Evolutionary conservation across 1,140 invertebrate genomes (phyloP), one percentile per base, ranked within the genome.

Genomic region (Papilio helenus): DNA sequence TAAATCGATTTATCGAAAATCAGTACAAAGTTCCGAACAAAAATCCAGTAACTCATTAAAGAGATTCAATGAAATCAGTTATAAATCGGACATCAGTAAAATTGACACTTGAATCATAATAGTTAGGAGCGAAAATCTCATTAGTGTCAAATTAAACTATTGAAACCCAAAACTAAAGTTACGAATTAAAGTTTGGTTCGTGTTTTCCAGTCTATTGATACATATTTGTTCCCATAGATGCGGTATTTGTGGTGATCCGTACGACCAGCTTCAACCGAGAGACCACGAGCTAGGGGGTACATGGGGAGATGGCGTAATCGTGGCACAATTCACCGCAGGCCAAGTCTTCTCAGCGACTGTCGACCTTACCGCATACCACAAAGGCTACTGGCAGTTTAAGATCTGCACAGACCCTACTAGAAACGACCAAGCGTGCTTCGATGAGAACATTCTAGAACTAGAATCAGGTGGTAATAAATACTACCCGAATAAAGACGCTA

Each of bases 311-410:
- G 97, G 97, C 0, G 93, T 97, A 12, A 97, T 98, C 55, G 97
- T 97, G 0, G 95, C 97, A 0, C 95, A 95, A 79, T 98, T 98
- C 89, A 89, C 95, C 39, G 95, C 95, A 0, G 96, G 96, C 9
- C 94, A 96, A 7, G 90, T 96, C 9, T 96, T 98, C 76, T 96
- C 96, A 3, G 95, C 97, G 1, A 95, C 96, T 7, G 95, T 98
- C 0, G 96, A 98, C 83, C 86, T 98, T 12, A 98, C 97, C 0
- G 97, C 97, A 7, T 96, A 96, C 86, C 98, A 98, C 90, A 95
- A 95, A 80, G 98, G 98, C 18, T 98, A 96, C 92, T 99, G 98
- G 90, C 97, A 98, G 88, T 98, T 99, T 94, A 95, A 97, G 51
- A 88, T 98, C 0, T 99, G 98, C 87, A 96, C 86, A 96, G 65